These are phyloP conservation scores for Porphyrio hochstetteri DNA, from an alignment of 2,113 vertebrate species.

Conservation along the genomic window DNA sequence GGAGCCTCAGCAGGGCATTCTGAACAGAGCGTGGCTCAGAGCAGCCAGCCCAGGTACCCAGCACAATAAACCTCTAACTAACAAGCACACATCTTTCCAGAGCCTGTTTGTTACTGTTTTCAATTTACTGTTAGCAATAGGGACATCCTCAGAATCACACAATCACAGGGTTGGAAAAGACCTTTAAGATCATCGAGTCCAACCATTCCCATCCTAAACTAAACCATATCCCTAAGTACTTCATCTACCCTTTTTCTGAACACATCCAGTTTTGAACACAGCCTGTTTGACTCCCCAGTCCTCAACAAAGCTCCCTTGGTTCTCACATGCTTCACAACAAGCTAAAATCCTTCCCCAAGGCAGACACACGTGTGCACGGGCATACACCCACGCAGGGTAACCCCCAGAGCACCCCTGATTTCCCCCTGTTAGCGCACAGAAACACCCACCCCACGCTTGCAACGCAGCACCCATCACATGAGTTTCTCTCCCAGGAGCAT, in stretches of 20 bases:
- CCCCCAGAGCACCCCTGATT: background rate
- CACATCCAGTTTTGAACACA: no score
- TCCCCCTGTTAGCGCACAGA: background rate
- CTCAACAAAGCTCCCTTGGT: background rate
- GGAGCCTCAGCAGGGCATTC: fast-evolving
- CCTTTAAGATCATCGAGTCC: no score
- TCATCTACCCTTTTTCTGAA: no score
- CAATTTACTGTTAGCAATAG: no score
- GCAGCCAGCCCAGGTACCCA: background rate
- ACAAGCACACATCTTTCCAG: background rate
- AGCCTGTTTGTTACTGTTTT: background rate
- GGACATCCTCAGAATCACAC: no score
- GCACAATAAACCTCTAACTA: background rate
- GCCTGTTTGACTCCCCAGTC: background rate
- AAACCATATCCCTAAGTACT: no score
- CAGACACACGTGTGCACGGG: no score
- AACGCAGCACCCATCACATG: background rate
- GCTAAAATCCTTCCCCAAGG: no score
- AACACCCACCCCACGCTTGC: no score
- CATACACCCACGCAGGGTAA: fast-evolving
- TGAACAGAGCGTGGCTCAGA: background rate
- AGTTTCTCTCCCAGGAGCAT: background rate
- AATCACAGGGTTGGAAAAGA: no score
- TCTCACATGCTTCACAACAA: fast-evolving
- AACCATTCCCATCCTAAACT: no score